These are phyloP conservation scores for Dilophus febrilis DNA, from an alignment of 2,888 invertebrate genomes.

Conservation along the genomic window DNA sequence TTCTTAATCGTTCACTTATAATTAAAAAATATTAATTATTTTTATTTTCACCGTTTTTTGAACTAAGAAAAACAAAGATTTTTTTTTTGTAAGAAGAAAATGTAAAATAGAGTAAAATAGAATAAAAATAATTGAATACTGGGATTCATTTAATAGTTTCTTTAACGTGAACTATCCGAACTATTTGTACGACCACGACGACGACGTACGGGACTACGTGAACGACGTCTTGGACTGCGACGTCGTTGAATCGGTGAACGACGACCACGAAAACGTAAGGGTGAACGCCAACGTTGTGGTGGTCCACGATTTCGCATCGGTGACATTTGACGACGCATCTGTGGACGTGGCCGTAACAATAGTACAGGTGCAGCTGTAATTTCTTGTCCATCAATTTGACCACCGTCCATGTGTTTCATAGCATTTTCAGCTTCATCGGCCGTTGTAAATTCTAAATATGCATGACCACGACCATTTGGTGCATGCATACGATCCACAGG, in stretches of 20 bases:
- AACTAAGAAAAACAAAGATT: too few species aligned
- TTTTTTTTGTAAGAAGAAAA: too few species aligned
- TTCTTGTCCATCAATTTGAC: conserved; percentile 92
- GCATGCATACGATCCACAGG: conserved; percentile 77
- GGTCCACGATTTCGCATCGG: conserved; percentile 18
- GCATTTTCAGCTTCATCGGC: conserved; percentile 96
- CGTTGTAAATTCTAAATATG: conserved; percentile 86
- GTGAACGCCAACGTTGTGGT: conserved; percentile 28
- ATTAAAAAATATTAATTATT: too few species aligned
- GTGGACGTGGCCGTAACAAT: conserved; percentile 40
- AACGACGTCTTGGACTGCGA: conserved; percentile 26
- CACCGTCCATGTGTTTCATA: conserved; percentile 99
- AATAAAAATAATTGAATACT: too few species aligned
- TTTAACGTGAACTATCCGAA: conserved; percentile 24
- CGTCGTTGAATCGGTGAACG: conserved; percentile 20
- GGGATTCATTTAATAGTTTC: too few species aligned
- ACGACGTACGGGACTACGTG: conserved; percentile 28
- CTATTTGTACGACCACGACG: conserved; percentile 26
- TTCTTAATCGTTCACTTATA: too few species aligned
- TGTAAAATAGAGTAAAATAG: too few species aligned
- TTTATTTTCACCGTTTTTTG: too few species aligned
- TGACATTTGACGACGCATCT: conserved; percentile 21
- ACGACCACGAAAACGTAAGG: conserved; percentile 23
- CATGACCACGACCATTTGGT: conserved; percentile 79
- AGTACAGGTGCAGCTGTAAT: conserved; percentile 90